These are phyloP conservation scores for Drosophila ustulata DNA, from an alignment of 2,888 invertebrate species.

Conservation along the genomic window DNA sequence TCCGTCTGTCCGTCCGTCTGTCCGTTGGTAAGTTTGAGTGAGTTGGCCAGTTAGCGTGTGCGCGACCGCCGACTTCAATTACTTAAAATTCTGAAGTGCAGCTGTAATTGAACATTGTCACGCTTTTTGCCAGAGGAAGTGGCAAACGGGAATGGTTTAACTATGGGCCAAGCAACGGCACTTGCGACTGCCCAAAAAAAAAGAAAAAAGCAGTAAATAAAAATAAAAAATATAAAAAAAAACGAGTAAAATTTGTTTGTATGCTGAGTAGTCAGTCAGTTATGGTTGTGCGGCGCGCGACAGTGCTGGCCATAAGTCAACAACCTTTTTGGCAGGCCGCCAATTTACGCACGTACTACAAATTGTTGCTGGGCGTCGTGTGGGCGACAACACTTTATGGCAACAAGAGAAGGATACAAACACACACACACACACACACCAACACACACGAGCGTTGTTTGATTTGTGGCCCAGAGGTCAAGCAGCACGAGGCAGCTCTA, in stretches of 20 bases:
- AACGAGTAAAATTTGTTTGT: conserved; percentile 35
- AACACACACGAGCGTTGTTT: conserved; percentile 30
- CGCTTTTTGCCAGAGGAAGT: conserved; percentile 64
- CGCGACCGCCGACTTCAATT: conserved; percentile 65
- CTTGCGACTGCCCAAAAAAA: conserved; percentile 44
- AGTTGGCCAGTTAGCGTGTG: conserved; percentile 59
- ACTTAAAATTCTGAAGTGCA: conserved; percentile 78
- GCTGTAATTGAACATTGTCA: conserved; percentile 77
- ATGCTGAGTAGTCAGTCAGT: conserved; percentile 26
- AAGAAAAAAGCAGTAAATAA: conserved; percentile 2
- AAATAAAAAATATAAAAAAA: too few species aligned
- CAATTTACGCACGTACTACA: conserved; percentile 78
- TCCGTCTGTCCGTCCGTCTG: not conserved
- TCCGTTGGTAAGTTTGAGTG: not conserved
- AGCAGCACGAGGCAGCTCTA: conserved; percentile 21
- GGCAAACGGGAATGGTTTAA: conserved; percentile 27
- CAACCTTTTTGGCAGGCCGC: conserved; percentile 74
- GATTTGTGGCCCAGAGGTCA: conserved; percentile 55
- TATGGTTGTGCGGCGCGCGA: conserved; percentile 38
- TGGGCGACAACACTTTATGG: conserved; percentile 9
- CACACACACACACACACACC: not conserved
- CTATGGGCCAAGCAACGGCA: conserved; percentile 47
- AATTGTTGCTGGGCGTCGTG: conserved; percentile 35
- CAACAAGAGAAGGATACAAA: not conserved
- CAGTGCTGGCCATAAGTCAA: conserved; percentile 65